Evolutionary conservation across 2,888 invertebrate species (phyloP).

Genomic region (Drosophila anomalipes): DNA sequence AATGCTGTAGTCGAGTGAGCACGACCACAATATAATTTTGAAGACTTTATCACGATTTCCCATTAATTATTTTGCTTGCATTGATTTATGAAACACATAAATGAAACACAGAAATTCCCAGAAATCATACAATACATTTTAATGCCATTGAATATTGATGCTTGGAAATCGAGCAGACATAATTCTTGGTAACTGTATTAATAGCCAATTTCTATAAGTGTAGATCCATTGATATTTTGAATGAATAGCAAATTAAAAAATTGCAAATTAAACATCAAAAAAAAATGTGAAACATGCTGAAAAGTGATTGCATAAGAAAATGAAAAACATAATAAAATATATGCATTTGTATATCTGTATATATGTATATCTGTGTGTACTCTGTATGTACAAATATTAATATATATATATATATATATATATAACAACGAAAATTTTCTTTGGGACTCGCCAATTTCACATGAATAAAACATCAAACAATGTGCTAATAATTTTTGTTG

Average conservation of each 20-base stretch:
- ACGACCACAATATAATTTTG: neutral
- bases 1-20: neutral
- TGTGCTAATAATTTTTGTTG: slow-evolving; percentile 55
- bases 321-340: neutral
- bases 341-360: too few relatives aligned
- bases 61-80: too few relatives aligned
- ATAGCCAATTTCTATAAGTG: neutral
- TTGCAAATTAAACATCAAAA: neutral
- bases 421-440: neutral
- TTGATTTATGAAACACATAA: too few relatives aligned
- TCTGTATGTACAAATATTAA: neutral
- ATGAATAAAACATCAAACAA: slow-evolving; percentile 38
- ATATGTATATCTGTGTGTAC: neutral
- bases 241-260: neutral
- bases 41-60: neutral
- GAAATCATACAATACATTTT: neutral
- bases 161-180: neutral
- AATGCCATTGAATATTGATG: neutral
- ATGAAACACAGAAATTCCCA: neutral
- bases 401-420: neutral
- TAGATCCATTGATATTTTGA: neutral
- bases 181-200: neutral
- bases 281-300: neutral
- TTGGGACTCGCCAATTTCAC: neutral
- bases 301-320: neutral